Percentiles rank a stretch among this genome's conserved stretches.
Conservation (phyloP, 1,140 invertebrate genomes). For the Musca domestica region DNA sequence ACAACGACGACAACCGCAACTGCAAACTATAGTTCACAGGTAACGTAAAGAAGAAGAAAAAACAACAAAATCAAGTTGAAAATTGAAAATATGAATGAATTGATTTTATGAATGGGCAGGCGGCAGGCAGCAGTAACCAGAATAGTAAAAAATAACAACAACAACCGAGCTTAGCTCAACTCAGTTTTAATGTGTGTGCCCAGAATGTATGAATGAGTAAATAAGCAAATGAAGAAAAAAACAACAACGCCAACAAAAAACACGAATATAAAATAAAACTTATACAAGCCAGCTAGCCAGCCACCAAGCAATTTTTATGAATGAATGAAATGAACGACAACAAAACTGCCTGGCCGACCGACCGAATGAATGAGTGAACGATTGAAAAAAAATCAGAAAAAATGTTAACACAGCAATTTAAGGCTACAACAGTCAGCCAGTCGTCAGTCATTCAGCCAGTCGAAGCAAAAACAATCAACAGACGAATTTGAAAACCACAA, state of each 20-base stretch:
- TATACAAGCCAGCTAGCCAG: not conserved
- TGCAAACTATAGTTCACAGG: too few species aligned
- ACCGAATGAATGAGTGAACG: not conserved
- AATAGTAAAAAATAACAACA: too few species aligned
- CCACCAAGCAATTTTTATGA: too few species aligned
- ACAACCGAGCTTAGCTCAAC: too few species aligned
- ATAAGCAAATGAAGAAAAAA: not conserved
- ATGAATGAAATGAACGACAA: not conserved
- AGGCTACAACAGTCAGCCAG: not conserved
- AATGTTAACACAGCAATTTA: conserved; percentile 22
- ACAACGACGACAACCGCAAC: too few species aligned
- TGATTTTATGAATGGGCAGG: not conserved
- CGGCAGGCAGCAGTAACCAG: not conserved
- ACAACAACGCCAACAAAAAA: conserved; percentile 6
- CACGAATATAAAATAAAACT: conserved; percentile 10
- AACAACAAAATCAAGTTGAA: not conserved
- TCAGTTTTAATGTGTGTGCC: too few species aligned
- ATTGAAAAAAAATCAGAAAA: conserved; percentile 19
- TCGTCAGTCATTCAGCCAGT: too few species aligned
- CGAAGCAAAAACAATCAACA: not conserved
- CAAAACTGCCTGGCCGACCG: not conserved
- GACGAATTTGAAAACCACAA: not conserved
- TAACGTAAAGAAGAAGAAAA: not conserved
- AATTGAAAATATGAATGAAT: conserved; percentile 2
- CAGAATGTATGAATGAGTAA: conserved; percentile 1